Conservation (phyloP, 1,140 invertebrate genomes). For the Drosophila nebulosa region DNA sequence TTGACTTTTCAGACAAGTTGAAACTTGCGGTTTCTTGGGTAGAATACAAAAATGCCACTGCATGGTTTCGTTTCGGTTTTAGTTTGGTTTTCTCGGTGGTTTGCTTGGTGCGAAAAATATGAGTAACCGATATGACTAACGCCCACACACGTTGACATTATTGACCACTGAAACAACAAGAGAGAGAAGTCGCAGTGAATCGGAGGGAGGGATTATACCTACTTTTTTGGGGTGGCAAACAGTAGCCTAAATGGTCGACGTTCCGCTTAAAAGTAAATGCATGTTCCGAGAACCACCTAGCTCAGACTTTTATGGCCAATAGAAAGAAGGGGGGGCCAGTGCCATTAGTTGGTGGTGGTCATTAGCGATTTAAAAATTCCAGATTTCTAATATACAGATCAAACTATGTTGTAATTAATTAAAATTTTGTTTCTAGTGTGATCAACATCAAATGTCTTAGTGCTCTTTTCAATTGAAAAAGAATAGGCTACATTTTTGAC, state of each 20-base stretch:
- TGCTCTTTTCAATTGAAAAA: too few relatives aligned
- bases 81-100: too few relatives aligned
- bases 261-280: conserved; percentile 25
- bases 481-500: too few relatives aligned
- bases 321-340: conserved; percentile 12
- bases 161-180: conserved; percentile 6
- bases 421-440: too few relatives aligned
- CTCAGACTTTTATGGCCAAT: background rate
- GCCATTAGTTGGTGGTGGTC: background rate
- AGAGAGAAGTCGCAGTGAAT: background rate
- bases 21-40: conserved; percentile 29
- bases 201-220: background rate
- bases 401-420: too few relatives aligned
- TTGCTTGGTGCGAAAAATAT: conserved; percentile 4
- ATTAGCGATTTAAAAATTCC: conserved; percentile 13
- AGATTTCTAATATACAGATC: too few relatives aligned
- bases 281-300: conserved; percentile 7
- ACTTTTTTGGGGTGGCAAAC: conserved; percentile 34
- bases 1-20: conserved; percentile 20
- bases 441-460: too few relatives aligned
- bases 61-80: conserved; percentile 53
- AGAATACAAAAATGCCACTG: conserved; percentile 28
- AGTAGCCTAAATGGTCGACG: conserved; percentile 24
- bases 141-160: conserved; percentile 71
- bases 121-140: conserved; percentile 64